phyloP scores from a whole-genome alignment of 1,140 invertebrate species.

The Heliconius himera region DNA sequence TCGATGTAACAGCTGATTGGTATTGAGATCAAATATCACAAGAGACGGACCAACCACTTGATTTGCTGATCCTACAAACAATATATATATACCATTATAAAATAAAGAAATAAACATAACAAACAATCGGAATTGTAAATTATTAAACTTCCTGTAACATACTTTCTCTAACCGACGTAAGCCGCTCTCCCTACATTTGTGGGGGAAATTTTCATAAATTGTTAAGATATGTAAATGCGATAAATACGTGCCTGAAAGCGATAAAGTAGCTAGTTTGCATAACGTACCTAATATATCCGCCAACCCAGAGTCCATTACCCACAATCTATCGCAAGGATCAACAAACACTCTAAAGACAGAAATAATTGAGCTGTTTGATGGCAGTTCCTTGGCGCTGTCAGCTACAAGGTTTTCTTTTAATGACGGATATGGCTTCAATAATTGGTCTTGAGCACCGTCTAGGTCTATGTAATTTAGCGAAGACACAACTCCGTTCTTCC shows the following conservation, averaged over 20 bases:
- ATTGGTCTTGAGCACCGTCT: slow-evolving; percentile 82
- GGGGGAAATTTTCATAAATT: background rate
- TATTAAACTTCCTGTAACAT: slow-evolving; percentile 1
- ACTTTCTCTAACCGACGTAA: slow-evolving; percentile 17
- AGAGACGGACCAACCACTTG: slow-evolving; percentile 85
- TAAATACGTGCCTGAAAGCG: slow-evolving; percentile 23
- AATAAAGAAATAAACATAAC: background rate
- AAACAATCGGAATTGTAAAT: background rate
- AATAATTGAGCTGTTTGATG: slow-evolving; percentile 83
- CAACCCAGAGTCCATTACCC: slow-evolving; percentile 89
- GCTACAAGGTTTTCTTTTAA: slow-evolving; percentile 85
- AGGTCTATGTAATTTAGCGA: slow-evolving; percentile 87
- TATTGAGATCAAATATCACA: slow-evolving; percentile 88
- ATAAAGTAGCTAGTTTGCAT: slow-evolving; percentile 13
- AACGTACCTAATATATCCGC: slow-evolving; percentile 85
- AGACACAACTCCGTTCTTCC: slow-evolving; percentile 88
- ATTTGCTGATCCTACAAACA: slow-evolving; percentile 75
- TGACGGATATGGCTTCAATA: slow-evolving; percentile 86
- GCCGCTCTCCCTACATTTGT: background rate
- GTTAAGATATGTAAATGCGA: slow-evolving; percentile 1
- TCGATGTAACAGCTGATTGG: slow-evolving; percentile 84
- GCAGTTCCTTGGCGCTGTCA: slow-evolving; percentile 66
- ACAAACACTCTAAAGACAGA: slow-evolving; percentile 85
- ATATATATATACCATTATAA: background rate
- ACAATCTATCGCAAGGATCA: slow-evolving; percentile 88